phyloP scores from a whole-genome alignment of 2,888 invertebrate species.

The Liodrosophila aerea region DNA sequence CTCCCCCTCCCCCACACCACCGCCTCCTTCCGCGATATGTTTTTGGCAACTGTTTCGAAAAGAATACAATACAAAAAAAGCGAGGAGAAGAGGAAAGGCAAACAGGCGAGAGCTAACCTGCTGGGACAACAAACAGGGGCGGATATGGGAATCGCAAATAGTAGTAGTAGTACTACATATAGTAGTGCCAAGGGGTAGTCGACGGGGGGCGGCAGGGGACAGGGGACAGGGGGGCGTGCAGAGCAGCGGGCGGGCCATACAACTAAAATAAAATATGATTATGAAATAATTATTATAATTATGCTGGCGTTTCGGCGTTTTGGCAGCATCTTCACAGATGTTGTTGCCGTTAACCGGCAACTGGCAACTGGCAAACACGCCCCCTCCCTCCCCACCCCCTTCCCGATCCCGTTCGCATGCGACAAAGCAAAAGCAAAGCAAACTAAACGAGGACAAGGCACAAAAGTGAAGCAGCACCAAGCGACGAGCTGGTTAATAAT shows the following conservation, averaged over 20 bases:
- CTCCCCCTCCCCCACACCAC: background rate
- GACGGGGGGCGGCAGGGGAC: background rate
- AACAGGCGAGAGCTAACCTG: conserved; percentile 44
- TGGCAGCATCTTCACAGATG: conserved; percentile 76
- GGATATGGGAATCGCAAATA: conserved; percentile 2
- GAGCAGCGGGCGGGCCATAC: conserved; percentile 56
- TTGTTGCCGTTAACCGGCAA: conserved; percentile 75
- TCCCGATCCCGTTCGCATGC: conserved; percentile 7
- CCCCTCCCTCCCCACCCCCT: conserved; percentile 10
- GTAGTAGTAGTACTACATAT: no score
- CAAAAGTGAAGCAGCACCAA: conserved; percentile 26
- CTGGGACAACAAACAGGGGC: conserved; percentile 39
- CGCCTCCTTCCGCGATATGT: conserved; percentile 23
- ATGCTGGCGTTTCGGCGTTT: conserved; percentile 68
- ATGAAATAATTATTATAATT: conserved; percentile 81
- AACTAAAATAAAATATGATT: conserved; percentile 78
- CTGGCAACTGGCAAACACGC: no score
- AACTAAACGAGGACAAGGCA: conserved; percentile 21
- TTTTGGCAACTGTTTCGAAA: conserved; percentile 71
- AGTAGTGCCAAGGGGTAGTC: no score
- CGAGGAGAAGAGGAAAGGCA: conserved; percentile 12
- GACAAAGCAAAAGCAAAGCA: conserved; percentile 14
- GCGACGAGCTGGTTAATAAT: conserved; percentile 78
- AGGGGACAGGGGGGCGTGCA: background rate
- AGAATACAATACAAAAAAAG: conserved; percentile 5